Base-by-base conservation (phyloP, 64 coral and sea anemone genomes). In the Montipora capricornis region DNA sequence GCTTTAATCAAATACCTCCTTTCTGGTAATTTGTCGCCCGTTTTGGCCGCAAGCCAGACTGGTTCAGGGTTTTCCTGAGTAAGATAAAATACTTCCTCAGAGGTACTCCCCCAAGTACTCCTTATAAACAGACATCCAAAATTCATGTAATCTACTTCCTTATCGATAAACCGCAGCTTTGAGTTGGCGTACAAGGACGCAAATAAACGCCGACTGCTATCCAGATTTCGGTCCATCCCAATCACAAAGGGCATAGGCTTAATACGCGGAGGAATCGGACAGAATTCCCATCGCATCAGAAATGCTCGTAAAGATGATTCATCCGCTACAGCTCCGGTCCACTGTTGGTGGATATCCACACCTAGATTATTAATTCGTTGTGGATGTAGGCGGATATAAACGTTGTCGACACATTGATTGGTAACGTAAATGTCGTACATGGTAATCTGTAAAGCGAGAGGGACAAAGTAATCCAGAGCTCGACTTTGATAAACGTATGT, bases 361-460 rank as follows among this genome's bases (percentile, higher is more conserved):
- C 44, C 37, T 37, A 37, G 37, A 1, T 37, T 37, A 37, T 37
- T 37, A 37, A 37, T 37, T 37, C 37, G 37, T 37, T 37, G 37
- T 37, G 37, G 37, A 37, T 78, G 47, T 15, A 78, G 76, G 16
- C 76, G 76, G 1, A 78, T 16, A 16, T 15, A 47, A 47, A 78
- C 76, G 29, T 4, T 46, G 2, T 6, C 8, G 6, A 1, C 0
- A 51, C 14, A 47, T 17, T 78, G 4, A 45, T 78, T 78, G 49
- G 44, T 15, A n/a, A 78, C 76, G 46, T 78, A 78, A 78, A 78
- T 47, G 76, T 15, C n/a, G 76, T 78, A 78, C 76, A 78, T 78
- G 13, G 45, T 78, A 19, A n/a, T 60, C 57, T 60, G 57, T 60
- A 13, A 60, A 60, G 6, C 7, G 13, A 60, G 57, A 60, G 3